A percentile compares a stretch with the other conserved stretches of the same genome.
Conservation (phyloP, 2,113 vertebrate species). For the Grammomys surdaster region DNA sequence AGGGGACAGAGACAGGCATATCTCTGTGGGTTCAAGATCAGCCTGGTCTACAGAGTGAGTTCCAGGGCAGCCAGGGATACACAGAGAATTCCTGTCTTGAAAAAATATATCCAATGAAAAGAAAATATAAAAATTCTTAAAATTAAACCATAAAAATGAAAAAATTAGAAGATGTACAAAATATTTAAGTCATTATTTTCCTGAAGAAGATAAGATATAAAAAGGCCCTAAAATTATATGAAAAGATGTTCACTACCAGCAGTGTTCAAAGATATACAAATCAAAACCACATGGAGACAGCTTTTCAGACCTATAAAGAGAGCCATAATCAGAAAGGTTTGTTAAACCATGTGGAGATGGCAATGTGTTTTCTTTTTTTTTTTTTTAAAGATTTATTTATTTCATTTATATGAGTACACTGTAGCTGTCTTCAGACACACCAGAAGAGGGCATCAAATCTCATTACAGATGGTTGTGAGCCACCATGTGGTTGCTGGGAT, state of each 20-base stretch:
- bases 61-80: background rate
- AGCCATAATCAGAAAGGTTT: background rate
- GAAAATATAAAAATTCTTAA: background rate
- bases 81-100: background rate
- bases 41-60: no score
- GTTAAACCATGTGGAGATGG: background rate
- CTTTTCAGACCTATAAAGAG: background rate
- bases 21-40: background rate
- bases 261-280: slow-evolving; percentile 3
- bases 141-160: background rate
- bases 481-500: no score
- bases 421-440: no score
- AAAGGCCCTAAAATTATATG: background rate
- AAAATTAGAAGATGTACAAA: background rate
- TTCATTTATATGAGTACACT: no score
- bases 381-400: no score
- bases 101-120: background rate
- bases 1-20: background rate
- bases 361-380: background rate
- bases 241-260: background rate
- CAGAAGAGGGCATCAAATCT: no score
- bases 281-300: slow-evolving; percentile 22
- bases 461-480: no score
- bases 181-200: background rate
- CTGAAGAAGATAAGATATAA: background rate